Evolutionary conservation across 2,888 invertebrate species (phyloP).

Genomic region (Meiosimyza decipiens): DNA sequence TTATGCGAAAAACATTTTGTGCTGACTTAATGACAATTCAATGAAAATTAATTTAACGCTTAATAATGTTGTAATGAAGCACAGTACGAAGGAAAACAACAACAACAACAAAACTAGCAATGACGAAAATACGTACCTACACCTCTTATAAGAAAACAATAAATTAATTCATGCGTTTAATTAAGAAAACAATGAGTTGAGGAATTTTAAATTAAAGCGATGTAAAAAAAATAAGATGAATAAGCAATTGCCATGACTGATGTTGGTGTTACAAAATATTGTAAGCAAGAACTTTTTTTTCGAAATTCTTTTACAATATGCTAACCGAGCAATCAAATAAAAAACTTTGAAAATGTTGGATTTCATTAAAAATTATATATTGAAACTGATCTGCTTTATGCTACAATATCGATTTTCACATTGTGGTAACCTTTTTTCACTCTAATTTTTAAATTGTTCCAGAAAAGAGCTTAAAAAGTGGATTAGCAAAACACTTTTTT

Average conservation of each 20-base stretch:
- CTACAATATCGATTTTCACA: no score
- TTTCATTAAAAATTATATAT: no score
- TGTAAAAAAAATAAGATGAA: background rate
- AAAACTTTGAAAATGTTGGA: no score
- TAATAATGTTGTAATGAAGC: background rate
- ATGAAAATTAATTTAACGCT: slow-evolving; percentile 13
- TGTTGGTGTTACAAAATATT: background rate
- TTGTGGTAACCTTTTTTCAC: background rate
- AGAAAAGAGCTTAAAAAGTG: background rate
- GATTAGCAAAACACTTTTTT: no score
- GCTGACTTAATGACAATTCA: slow-evolving; percentile 3
- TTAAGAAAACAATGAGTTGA: background rate
- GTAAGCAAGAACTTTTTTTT: no score
- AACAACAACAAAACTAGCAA: background rate
- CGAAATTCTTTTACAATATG: no score
- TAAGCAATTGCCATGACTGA: background rate
- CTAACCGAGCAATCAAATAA: no score
- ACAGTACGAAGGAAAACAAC: background rate
- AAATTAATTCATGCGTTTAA: slow-evolving; percentile 5
- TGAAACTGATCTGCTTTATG: no score
- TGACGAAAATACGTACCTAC: background rate
- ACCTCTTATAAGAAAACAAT: background rate
- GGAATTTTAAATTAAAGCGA: background rate
- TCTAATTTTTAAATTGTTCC: background rate
- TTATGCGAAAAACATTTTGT: background rate